Conservation (phyloP, 2,797 vertebrate species). For the Eulemur mongoz region DNA sequence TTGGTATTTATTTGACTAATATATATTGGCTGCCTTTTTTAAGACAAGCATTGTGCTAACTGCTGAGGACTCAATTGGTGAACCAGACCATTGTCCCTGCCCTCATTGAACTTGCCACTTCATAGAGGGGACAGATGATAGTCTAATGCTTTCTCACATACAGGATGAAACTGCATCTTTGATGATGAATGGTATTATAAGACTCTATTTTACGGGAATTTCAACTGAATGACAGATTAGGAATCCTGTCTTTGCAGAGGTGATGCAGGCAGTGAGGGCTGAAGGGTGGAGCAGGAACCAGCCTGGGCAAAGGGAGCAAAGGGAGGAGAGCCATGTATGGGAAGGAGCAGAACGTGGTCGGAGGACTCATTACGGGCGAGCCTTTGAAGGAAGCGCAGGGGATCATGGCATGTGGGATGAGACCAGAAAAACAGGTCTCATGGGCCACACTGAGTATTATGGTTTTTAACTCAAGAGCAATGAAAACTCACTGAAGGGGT, state of each 20-base stretch:
- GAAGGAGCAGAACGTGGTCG: background rate
- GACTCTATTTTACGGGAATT: background rate
- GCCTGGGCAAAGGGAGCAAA: background rate
- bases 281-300: background rate
- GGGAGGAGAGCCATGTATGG: background rate
- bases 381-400: background rate
- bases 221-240: background rate
- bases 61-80: background rate
- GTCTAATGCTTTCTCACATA: background rate
- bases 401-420: background rate
- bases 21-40: background rate
- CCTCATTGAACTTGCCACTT: background rate
- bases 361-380: background rate
- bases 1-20: background rate
- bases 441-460: background rate
- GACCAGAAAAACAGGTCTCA: background rate
- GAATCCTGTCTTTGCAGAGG: background rate
- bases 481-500: background rate
- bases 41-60: background rate
- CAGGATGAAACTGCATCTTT: background rate
- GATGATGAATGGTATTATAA: background rate
- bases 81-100: background rate
- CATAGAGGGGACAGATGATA: background rate
- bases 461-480: background rate
- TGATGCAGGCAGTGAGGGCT: background rate